Evolutionary conservation across 2,888 invertebrate species (phyloP).

Genomic region (Oxycera nigricornis): DNA sequence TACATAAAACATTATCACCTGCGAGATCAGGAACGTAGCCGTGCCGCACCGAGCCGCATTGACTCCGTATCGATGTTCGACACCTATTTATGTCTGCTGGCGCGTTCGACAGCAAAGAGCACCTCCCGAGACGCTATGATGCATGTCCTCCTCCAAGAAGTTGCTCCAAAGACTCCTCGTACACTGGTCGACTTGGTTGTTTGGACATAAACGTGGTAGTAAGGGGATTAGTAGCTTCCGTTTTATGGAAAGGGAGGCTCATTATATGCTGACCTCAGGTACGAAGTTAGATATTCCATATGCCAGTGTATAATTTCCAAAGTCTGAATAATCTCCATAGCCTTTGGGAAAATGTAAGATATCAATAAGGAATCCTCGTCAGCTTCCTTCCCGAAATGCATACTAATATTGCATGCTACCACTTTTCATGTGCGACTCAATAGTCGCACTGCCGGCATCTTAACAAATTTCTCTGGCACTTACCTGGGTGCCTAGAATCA

Average conservation of each 20-base stretch:
- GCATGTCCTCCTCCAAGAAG: slow-evolving; percentile 34
- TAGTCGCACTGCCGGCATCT: slow-evolving; percentile 33
- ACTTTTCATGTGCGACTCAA: not conserved
- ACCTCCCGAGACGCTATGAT: slow-evolving; percentile 22
- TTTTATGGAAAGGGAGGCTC: too few species aligned
- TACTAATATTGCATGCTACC: not conserved
- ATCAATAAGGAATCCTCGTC: not conserved
- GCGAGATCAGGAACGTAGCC: slow-evolving; percentile 29
- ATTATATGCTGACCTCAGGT: too few species aligned
- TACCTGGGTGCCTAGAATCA: slow-evolving; percentile 27
- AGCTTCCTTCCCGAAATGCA: not conserved
- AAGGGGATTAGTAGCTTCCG: too few species aligned
- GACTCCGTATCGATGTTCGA: slow-evolving; percentile 30
- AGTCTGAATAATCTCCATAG: not conserved
- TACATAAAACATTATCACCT: slow-evolving; percentile 38
- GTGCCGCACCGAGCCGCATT: slow-evolving; percentile 2
- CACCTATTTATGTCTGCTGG: slow-evolving; percentile 35
- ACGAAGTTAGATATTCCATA: too few species aligned
- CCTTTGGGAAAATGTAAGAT: not conserved
- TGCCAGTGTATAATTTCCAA: too few species aligned
- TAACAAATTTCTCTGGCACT: slow-evolving; percentile 34
- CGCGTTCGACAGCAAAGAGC: slow-evolving; percentile 5
- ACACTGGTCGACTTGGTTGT: not conserved
- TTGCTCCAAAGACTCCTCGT: not conserved
- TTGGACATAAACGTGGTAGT: too few species aligned